Evolutionary conservation across 2,797 vertebrate species (phyloP).

Genomic region (Gadopsis marmoratus): DNA sequence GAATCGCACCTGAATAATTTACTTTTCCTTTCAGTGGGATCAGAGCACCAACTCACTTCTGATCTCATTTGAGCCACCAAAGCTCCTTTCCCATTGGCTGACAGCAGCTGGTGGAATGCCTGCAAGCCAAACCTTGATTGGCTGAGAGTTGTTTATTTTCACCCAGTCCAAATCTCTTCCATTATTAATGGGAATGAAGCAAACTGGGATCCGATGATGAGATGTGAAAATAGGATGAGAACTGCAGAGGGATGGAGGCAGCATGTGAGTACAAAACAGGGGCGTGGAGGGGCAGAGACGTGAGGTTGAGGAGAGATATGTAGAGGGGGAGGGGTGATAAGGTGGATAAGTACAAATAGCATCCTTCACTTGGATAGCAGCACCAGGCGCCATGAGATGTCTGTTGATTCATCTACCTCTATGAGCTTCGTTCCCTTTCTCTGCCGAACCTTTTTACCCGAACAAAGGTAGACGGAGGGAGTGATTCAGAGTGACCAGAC

Average conservation of each 20-base stretch:
- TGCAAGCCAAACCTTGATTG: conserved; percentile 55
- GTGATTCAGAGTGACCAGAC: conserved; percentile 82
- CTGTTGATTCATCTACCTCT: conserved; percentile 78
- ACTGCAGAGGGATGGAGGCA: conserved; percentile 48
- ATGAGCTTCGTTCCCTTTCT: conserved; percentile 67
- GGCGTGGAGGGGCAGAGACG: conserved; percentile 34
- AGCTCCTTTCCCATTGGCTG: conserved; percentile 55
- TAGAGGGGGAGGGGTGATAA: conserved; percentile 65
- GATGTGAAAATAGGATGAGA: conserved; percentile 61
- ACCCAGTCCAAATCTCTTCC: conserved; percentile 60
- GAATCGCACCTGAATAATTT: conserved; percentile 80
- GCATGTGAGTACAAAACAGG: conserved; percentile 48
- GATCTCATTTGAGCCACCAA: conserved; percentile 69
- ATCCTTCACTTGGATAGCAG: conserved; percentile 66
- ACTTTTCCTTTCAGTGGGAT: conserved; percentile 72
- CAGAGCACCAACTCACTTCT: conserved; percentile 59
- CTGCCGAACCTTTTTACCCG: conserved; percentile 63
- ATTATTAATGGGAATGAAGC: conserved; percentile 80
- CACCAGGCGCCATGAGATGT: conserved; percentile 71
- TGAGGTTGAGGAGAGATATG: conserved; percentile 50
- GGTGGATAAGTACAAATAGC: conserved; percentile 69
- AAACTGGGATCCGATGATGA: conserved; percentile 72
- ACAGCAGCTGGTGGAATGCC: conserved; percentile 39
- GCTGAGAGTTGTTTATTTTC: conserved; percentile 75
- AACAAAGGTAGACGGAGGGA: conserved; percentile 79